Evolutionary conservation across 2,113 vertebrate species (phyloP), one percentile per base, ranked within the genome.

Genomic region (Brachionichthys hirsutus): DNA sequence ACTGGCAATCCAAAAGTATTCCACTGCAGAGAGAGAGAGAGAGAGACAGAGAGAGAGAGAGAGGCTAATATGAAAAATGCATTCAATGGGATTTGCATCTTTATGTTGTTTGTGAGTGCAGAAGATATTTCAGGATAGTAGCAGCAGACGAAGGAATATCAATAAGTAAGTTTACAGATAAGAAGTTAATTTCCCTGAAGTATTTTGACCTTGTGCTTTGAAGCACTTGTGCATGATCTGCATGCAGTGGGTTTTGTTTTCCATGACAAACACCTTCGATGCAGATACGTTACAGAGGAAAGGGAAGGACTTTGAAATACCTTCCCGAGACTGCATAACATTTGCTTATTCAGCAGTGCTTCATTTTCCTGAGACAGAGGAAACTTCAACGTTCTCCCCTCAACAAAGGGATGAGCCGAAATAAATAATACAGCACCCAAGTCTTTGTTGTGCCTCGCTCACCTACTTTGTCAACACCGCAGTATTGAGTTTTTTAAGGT

Each of bases 321-420:
- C 75, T 80, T 70, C 72, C 72, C n/a, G n/a, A n/a, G 58, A 52
- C 70, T 84, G 86, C 84, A 83, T 80, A 54, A 59, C 78, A 85
- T 90, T 85, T 87, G 87, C 88, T 89, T 87, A 89, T 84, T 85
- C 83, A 87, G 87, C 89, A 82, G 59, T 49, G 74, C 76, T 87
- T 80, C 67, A 56, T 79, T 85, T 87, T 84, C 61, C 78, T 84
- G 73, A 77, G 82, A 81, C 66, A 66, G 75, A 76, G 57, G 67
- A 67, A 82, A 75, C 78, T 81, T 87, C 65, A 75, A 75, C 73
- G 84, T 88, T 80, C 77, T 78, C 76, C 46, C 15, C 70, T 84
- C 80, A 76, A 87, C 86, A 89, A 81, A 87, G 85, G 80, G 85
- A 80, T 6, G 65, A 80, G 80, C 78, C 12, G 71, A 81, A 76